Evolutionary conservation across 2,888 invertebrate species (phyloP).

Genomic region (Leucoma salicis): DNA sequence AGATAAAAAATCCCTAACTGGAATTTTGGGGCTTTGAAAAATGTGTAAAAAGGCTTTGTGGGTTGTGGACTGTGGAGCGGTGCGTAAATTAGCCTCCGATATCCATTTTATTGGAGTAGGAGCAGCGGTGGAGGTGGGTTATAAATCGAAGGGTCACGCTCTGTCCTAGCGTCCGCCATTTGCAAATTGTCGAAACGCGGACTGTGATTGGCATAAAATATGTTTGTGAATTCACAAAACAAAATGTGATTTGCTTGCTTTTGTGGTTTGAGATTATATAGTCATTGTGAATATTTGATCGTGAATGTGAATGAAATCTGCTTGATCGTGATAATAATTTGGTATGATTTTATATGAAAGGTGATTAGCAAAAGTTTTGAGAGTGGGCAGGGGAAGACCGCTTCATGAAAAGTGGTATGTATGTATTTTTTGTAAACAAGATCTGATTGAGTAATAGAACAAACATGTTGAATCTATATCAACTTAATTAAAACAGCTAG

Average conservation of each 20-base stretch:
- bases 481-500: too few relatives aligned
- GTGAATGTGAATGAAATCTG: neutral
- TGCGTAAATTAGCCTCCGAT: constrained; percentile 34
- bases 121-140: constrained; percentile 24
- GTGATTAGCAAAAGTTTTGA: too few relatives aligned
- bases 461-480: too few relatives aligned
- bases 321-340: too few relatives aligned
- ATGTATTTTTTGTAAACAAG: too few relatives aligned
- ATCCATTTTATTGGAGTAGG: constrained; percentile 21
- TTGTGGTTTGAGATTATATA: neutral
- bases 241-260: neutral
- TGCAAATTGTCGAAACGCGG: constrained; percentile 34
- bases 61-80: constrained; percentile 4
- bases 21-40: constrained; percentile 17
- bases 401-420: too few relatives aligned
- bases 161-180: constrained; percentile 31
- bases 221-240: neutral
- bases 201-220: neutral
- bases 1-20: constrained; percentile 13
- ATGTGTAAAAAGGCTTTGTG: constrained; percentile 15
- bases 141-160: constrained; percentile 35
- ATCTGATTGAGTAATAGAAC: too few relatives aligned
- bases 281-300: neutral
- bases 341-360: too few relatives aligned
- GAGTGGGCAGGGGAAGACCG: too few relatives aligned